phyloP scores from a whole-genome alignment of 2,113 vertebrate species.

The Elaphurus davidianus region DNA sequence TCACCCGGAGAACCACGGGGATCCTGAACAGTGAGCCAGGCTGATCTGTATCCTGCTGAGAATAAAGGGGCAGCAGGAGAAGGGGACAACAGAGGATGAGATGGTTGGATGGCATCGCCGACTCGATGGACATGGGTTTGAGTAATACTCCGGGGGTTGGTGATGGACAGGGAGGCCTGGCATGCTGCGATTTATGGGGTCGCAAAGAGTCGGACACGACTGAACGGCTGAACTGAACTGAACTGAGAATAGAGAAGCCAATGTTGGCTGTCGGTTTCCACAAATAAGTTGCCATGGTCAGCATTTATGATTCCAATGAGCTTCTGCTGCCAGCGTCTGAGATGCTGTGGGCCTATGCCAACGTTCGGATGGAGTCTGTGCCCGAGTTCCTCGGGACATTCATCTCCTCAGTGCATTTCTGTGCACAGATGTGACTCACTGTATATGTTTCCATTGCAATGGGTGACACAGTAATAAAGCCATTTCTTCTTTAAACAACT shows the following conservation, averaged over 20 bases:
- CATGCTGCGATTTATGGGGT: no score
- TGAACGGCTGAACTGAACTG: no score
- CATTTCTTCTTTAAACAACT: slow-evolving; percentile 3
- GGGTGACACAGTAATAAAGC: neutral
- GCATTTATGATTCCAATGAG: slow-evolving; percentile 36
- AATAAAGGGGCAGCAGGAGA: neutral
- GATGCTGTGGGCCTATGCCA: slow-evolving; percentile 17
- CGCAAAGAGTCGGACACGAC: no score
- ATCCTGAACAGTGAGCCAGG: neutral
- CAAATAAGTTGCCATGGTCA: slow-evolving; percentile 54
- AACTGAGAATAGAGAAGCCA: slow-evolving; percentile 46
- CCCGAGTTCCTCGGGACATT: neutral
- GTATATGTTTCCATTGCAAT: neutral
- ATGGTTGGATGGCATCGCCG: no score
- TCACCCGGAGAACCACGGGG: neutral
- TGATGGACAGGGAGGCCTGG: no score
- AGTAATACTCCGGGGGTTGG: no score
- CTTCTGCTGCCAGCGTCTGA: neutral
- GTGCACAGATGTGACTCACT: neutral
- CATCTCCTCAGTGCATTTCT: neutral
- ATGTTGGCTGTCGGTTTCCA: slow-evolving; percentile 45
- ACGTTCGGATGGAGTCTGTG: neutral
- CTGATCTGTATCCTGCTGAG: slow-evolving; percentile 39
- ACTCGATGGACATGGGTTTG: no score
- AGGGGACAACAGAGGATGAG: no score